These are phyloP conservation scores for Phorcus lineatus DNA, from an alignment of 2,888 invertebrate species.

Conservation along the genomic window DNA sequence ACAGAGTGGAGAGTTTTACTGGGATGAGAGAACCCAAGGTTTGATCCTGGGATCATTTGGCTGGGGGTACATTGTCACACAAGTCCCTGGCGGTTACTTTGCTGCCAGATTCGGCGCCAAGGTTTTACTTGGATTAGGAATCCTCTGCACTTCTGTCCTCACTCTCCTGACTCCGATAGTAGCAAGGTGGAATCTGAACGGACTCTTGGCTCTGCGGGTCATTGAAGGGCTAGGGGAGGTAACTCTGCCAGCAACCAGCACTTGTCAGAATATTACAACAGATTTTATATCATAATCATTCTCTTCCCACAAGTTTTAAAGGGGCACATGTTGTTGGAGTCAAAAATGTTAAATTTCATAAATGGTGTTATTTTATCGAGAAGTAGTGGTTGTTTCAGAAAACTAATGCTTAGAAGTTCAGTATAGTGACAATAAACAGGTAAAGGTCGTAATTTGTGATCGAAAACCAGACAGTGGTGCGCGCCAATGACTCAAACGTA, in stretches of 20 bases:
- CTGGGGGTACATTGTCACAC: conserved; percentile 74
- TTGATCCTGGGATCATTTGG: conserved; percentile 72
- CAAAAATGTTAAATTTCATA: too few relatives aligned
- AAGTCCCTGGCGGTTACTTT: conserved; percentile 76
- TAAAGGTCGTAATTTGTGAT: too few relatives aligned
- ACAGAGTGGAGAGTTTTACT: conserved; percentile 69
- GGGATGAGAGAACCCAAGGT: conserved; percentile 68
- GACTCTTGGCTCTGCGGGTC: conserved; percentile 84
- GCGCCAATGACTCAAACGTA: too few relatives aligned
- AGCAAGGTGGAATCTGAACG: conserved; percentile 83
- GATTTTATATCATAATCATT: too few relatives aligned
- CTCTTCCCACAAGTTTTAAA: too few relatives aligned
- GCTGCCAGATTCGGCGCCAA: conserved; percentile 92
- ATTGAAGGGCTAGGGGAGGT: conserved; percentile 91
- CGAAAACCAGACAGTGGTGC: too few relatives aligned
- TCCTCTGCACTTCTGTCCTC: conserved; percentile 87
- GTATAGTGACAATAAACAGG: too few relatives aligned
- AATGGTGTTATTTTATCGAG: too few relatives aligned
- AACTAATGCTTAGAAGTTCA: too few relatives aligned
- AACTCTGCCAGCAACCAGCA: conserved; percentile 7
- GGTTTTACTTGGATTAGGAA: conserved; percentile 87
- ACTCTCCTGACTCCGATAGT: conserved; percentile 87
- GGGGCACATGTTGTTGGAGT: too few relatives aligned
- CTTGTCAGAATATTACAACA: too few relatives aligned
- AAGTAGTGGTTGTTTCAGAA: too few relatives aligned